A percentile compares a stretch with the other conserved stretches of the same genome.
Evolutionary conservation across 2,888 invertebrate genomes (phyloP).

Genomic region (Cephus pygmeus): DNA sequence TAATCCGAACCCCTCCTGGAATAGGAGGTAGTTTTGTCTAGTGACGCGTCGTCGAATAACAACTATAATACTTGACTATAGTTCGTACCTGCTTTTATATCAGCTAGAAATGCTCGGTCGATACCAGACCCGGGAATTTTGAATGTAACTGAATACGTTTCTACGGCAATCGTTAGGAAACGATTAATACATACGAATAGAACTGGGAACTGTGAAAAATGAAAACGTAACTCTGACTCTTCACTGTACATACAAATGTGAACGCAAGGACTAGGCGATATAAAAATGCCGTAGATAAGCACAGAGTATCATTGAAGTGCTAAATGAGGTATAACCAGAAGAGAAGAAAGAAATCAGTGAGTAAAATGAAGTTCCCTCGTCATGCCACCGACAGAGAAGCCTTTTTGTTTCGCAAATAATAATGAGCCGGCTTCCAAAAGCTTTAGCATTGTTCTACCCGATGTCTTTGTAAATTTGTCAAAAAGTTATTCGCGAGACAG

Average conservation of each 20-base stretch:
- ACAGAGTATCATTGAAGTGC: background rate
- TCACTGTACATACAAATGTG: background rate
- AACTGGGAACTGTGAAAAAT: background rate
- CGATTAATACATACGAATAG: background rate
- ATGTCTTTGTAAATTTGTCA: background rate
- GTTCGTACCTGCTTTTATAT: background rate
- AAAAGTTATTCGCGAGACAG: background rate
- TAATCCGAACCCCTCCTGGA: background rate
- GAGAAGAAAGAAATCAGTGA: background rate
- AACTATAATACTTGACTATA: background rate
- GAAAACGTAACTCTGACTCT: background rate
- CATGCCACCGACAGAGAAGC: background rate
- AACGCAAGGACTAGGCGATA: no score
- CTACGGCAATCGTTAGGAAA: background rate
- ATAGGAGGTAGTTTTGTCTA: background rate
- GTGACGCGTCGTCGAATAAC: background rate
- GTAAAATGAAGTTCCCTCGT: background rate
- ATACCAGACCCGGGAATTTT: background rate
- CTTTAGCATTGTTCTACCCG: background rate
- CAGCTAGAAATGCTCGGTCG: background rate
- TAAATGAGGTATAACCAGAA: background rate
- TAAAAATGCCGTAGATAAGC: background rate
- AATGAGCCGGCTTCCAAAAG: background rate
- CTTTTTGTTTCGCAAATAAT: background rate
- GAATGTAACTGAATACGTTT: background rate